Evolutionary conservation across 2,888 invertebrate species (phyloP).

Genomic region (Lumbricus terrestris): DNA sequence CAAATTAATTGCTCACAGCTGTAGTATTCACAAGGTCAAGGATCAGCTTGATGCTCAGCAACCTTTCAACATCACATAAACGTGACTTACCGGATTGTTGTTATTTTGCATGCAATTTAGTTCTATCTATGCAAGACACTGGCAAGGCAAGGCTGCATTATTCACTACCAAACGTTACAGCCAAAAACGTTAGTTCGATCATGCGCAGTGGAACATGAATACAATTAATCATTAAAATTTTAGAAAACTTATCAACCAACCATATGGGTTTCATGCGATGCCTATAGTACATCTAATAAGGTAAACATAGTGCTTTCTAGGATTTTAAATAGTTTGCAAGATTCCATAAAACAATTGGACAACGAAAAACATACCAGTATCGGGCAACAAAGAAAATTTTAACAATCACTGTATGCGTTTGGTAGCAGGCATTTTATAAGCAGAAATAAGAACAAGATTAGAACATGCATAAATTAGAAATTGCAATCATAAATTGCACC

Average conservation of each 20-base stretch:
- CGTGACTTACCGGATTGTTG: neutral
- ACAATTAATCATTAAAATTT: too few species aligned
- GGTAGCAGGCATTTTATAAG: too few species aligned
- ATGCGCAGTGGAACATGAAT: neutral
- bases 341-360: too few species aligned
- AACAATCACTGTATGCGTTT: too few species aligned
- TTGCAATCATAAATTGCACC: neutral
- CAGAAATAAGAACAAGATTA: too few species aligned
- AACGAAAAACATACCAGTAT: too few species aligned
- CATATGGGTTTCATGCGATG: neutral
- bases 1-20: neutral
- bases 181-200: neutral
- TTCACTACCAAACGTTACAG: neutral
- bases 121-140: neutral
- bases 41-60: neutral
- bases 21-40: neutral
- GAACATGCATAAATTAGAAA: neutral
- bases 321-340: neutral
- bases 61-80: neutral
- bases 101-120: neutral
- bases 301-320: neutral
- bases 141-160: neutral
- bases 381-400: too few species aligned
- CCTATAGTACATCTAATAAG: neutral
- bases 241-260: neutral